Evolutionary conservation across 2,888 invertebrate species (phyloP).

Genomic region (Neria commutata): DNA sequence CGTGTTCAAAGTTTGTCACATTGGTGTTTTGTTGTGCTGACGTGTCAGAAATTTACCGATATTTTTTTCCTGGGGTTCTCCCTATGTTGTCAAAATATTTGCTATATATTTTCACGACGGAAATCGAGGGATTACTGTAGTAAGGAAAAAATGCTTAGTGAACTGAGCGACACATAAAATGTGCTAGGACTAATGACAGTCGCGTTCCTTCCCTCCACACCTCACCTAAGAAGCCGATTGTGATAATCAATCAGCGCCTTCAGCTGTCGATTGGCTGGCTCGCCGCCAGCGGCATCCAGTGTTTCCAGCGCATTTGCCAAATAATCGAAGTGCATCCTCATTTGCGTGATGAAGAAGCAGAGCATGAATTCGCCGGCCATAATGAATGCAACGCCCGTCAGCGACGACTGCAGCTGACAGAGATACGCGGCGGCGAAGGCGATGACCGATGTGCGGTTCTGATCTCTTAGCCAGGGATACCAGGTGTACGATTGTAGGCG

Average conservation of each 20-base stretch:
- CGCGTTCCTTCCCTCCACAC: background rate
- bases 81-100: too few species aligned
- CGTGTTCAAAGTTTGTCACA: too few species aligned
- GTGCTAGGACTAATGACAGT: background rate
- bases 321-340: conserved; percentile 49
- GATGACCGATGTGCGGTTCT: conserved; percentile 23
- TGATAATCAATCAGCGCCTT: conserved; percentile 45
- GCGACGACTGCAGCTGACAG: conserved; percentile 40
- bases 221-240: conserved; percentile 38
- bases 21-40: too few species aligned
- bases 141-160: too few species aligned
- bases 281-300: conserved; percentile 36
- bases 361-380: conserved; percentile 45
- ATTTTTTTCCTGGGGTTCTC: too few species aligned
- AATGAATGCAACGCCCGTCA: conserved; percentile 40
- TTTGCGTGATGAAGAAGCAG: conserved; percentile 46
- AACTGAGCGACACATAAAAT: too few species aligned
- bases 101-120: too few species aligned
- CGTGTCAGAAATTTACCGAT: too few species aligned
- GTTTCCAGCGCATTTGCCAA: conserved; percentile 35
- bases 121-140: too few species aligned
- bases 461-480: conserved; percentile 51
- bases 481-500: conserved; percentile 51
- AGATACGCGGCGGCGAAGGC: conserved; percentile 36
- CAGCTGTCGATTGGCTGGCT: conserved; percentile 36